Evolutionary conservation across 2,888 invertebrate genomes (phyloP).

Genomic region (Macrostomum cliftonense): DNA sequence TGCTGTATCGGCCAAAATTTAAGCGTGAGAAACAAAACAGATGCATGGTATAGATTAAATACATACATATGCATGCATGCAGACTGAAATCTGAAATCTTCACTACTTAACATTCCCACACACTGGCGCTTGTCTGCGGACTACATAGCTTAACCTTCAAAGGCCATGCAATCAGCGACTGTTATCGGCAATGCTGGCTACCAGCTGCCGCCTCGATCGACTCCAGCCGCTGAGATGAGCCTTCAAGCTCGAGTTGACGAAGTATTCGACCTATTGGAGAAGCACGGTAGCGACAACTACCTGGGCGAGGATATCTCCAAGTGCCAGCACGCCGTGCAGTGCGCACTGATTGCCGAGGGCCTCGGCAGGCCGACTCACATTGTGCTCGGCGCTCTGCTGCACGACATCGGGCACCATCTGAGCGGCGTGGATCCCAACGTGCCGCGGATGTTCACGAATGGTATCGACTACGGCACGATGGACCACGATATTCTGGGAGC

Average conservation of each 20-base stretch:
- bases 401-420: slow-evolving; percentile 20
- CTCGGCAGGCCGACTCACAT: neutral
- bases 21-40: too few relatives aligned
- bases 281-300: slow-evolving; percentile 15
- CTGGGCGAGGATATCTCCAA: slow-evolving; percentile 17
- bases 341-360: slow-evolving; percentile 16
- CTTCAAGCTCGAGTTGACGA: slow-evolving; percentile 7
- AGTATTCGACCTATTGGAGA: slow-evolving; percentile 16
- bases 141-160: too few relatives aligned
- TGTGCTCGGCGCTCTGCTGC: slow-evolving; percentile 19
- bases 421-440: slow-evolving; percentile 14
- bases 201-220: too few relatives aligned
- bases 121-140: too few relatives aligned
- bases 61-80: too few relatives aligned
- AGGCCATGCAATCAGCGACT: too few relatives aligned
- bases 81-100: too few relatives aligned
- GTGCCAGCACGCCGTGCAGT: slow-evolving; percentile 17
- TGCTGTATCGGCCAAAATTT: too few relatives aligned
- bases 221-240: too few relatives aligned
- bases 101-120: too few relatives aligned
- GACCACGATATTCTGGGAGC: slow-evolving; percentile 17
- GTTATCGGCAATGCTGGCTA: too few relatives aligned
- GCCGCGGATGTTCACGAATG: slow-evolving; percentile 16
- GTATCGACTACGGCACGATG: slow-evolving; percentile 15
- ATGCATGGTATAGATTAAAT: too few relatives aligned